phyloP scores from a whole-genome alignment of 2,888 invertebrate species.

The Pseudococcus jackbeardsleyi region DNA sequence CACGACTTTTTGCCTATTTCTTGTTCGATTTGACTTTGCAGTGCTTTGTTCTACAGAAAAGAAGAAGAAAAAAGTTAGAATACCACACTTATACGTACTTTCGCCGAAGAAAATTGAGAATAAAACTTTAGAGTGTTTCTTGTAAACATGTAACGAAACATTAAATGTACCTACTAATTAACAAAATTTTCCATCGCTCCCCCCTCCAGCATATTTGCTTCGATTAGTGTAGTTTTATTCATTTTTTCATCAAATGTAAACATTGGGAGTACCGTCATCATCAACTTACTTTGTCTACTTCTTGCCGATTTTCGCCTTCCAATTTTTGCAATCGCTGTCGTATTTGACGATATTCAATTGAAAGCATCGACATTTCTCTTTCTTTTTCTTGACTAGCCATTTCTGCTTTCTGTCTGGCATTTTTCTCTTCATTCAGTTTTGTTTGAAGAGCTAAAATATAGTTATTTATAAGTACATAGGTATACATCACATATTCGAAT shows the following conservation, averaged over 20 bases:
- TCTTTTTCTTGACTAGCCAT: constrained; percentile 91
- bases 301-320: constrained; percentile 92
- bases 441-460: constrained; percentile 78
- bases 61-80: too few relatives aligned
- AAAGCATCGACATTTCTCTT: constrained; percentile 93
- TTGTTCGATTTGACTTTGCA: constrained; percentile 90
- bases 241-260: background rate
- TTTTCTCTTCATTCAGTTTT: constrained; percentile 92
- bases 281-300: constrained; percentile 80
- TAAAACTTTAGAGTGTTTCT: too few relatives aligned
- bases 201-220: too few relatives aligned
- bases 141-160: too few relatives aligned
- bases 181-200: too few relatives aligned
- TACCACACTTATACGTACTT: too few relatives aligned
- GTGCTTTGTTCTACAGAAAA: constrained; percentile 76
- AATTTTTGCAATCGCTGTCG: constrained; percentile 90
- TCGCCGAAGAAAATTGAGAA: too few relatives aligned
- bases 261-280: too few relatives aligned
- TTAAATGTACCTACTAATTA: too few relatives aligned
- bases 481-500: background rate
- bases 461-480: too few relatives aligned
- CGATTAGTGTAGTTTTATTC: background rate
- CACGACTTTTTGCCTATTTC: constrained; percentile 88
- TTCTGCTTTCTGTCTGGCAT: constrained; percentile 87
- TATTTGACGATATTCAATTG: constrained; percentile 94